A percentile compares a stretch with the other conserved stretches of the same genome.
These are phyloP conservation scores for Alligator sinensis DNA, from an alignment of 2,113 vertebrate genomes.

Conservation along the genomic window DNA sequence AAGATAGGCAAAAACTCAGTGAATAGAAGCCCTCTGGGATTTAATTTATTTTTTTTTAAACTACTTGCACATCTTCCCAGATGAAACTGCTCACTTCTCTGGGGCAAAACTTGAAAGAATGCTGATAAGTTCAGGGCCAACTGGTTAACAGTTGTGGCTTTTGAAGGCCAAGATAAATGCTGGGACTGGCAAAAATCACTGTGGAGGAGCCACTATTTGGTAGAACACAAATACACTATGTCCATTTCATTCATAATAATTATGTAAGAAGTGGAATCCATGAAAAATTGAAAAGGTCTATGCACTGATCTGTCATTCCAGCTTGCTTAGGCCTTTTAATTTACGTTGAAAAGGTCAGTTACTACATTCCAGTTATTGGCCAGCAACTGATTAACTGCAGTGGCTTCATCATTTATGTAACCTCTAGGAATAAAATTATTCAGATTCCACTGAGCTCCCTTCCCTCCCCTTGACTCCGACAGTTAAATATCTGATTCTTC, in stretches of 20 bases:
- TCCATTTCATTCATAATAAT: slow-evolving; percentile 7
- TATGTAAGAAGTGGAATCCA: neutral
- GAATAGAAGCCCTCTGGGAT: neutral
- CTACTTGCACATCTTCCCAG: slow-evolving; percentile 25
- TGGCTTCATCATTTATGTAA: neutral
- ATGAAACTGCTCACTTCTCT: slow-evolving; percentile 32
- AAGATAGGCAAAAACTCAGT: slow-evolving; percentile 7
- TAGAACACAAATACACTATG: neutral
- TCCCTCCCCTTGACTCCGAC: neutral
- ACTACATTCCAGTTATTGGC: slow-evolving; percentile 38
- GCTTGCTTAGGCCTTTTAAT: slow-evolving; percentile 54
- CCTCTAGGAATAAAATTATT: neutral
- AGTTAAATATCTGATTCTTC: neutral
- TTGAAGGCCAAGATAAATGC: slow-evolving; percentile 20
- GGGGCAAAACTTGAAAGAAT: neutral
- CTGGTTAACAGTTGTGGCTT: slow-evolving; percentile 48
- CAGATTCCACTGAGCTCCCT: neutral
- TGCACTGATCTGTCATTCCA: slow-evolving; percentile 17
- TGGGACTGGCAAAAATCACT: slow-evolving; percentile 44
- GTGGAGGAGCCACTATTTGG: neutral
- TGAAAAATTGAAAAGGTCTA: slow-evolving; percentile 35
- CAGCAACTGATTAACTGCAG: slow-evolving; percentile 33
- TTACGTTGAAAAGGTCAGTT: slow-evolving; percentile 59
- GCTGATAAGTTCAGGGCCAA: slow-evolving; percentile 63
- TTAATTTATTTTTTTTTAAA: neutral